phyloP scores from a whole-genome alignment of 2,113 vertebrate species.

The Ondatra zibethicus region DNA sequence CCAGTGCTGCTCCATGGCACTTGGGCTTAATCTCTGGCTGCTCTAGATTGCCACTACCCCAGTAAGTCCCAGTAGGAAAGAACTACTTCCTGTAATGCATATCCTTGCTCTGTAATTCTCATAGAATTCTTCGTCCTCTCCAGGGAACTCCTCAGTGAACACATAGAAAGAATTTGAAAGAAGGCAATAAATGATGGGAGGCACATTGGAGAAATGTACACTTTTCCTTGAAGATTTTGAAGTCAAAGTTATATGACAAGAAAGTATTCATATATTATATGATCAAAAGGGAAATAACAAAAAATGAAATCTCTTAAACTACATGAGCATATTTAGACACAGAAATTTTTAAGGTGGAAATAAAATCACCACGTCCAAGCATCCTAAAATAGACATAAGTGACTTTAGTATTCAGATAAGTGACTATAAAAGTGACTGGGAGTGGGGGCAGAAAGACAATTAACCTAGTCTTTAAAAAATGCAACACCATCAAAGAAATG shows the following conservation, averaged over 20 bases:
- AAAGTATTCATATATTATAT: background rate
- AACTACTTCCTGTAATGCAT: background rate
- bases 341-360: background rate
- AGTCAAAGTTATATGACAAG: background rate
- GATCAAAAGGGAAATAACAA: background rate
- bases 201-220: too few species aligned
- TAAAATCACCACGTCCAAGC: background rate
- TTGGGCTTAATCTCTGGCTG: background rate
- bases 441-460: background rate
- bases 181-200: background rate
- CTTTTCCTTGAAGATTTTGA: background rate
- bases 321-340: background rate
- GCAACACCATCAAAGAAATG: too few species aligned
- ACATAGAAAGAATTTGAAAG: background rate
- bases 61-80: background rate
- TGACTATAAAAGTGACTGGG: background rate
- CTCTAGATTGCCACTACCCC: background rate
- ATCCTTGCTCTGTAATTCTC: background rate
- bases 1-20: rapidly evolving
- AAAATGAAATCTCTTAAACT: background rate
- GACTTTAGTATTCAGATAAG: background rate
- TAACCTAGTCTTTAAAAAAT: background rate
- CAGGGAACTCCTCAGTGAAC: background rate
- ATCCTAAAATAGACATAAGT: background rate
- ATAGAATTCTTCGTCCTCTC: background rate